Conservation (phyloP, 2,888 invertebrate species). For the Chalcosyrphus nemorum region DNA sequence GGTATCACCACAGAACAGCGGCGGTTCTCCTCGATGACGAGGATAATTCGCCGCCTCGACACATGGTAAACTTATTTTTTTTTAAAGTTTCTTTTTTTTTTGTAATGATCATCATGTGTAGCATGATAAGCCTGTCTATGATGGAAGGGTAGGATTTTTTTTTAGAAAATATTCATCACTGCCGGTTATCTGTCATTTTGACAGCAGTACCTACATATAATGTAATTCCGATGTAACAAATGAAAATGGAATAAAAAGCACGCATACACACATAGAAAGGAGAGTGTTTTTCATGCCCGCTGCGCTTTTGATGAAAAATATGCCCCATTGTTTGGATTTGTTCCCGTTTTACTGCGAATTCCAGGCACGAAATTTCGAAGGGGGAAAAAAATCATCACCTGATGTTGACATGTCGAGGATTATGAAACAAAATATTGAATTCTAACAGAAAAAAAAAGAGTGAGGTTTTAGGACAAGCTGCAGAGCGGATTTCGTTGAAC, state of each 20-base stretch:
- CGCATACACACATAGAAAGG: background rate
- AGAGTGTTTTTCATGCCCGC: background rate
- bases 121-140: too few relatives aligned
- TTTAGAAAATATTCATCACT: constrained; percentile 10
- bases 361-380: background rate
- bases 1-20: background rate
- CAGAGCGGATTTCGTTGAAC: background rate
- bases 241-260: background rate
- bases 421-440: constrained; percentile 30
- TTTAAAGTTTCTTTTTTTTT: background rate
- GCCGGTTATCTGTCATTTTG: constrained; percentile 30
- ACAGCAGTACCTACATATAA: constrained; percentile 37
- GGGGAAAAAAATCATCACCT: background rate
- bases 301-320: background rate
- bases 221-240: constrained; percentile 22
- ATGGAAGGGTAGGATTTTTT: background rate
- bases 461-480: background rate
- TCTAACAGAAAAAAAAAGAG: background rate
- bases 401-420: constrained; percentile 32
- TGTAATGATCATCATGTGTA: background rate
- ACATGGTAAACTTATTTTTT: background rate
- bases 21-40: background rate
- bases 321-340: background rate
- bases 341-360: background rate
- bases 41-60: background rate